Evolutionary conservation across 2,797 vertebrate species (phyloP).

Genomic region (Enteromius anoplus): DNA sequence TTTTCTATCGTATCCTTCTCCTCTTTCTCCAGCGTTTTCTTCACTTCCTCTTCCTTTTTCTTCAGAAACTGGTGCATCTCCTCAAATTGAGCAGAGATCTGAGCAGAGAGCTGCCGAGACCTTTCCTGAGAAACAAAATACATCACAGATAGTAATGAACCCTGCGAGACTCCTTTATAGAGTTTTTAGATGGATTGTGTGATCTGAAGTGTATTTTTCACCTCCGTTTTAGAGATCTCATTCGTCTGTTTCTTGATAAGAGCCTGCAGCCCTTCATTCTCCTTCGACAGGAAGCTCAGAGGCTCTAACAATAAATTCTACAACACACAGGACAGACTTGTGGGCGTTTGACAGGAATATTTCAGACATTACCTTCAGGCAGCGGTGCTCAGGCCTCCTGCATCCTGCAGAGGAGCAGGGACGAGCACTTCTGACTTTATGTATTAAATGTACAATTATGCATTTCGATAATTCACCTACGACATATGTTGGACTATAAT

Average conservation of each 20-base stretch:
- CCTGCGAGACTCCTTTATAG: background rate
- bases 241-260: constrained; percentile 55
- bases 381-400: background rate
- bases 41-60: constrained; percentile 55
- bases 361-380: constrained; percentile 4
- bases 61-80: constrained; percentile 61
- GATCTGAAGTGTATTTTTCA: constrained; percentile 31
- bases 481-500: background rate
- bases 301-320: constrained; percentile 57
- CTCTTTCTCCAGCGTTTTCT: constrained; percentile 43
- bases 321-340: constrained; percentile 1
- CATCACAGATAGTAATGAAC: background rate
- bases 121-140: constrained; percentile 44
- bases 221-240: constrained; percentile 62
- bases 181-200: background rate
- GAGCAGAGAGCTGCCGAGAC: constrained; percentile 45
- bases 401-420: background rate
- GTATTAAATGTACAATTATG: background rate
- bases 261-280: constrained; percentile 52
- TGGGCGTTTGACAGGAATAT: background rate
- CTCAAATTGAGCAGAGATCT: constrained; percentile 57
- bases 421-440: background rate
- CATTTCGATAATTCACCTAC: background rate
- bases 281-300: constrained; percentile 46
- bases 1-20: constrained; percentile 46